phyloP scores from a whole-genome alignment of 2,797 vertebrate species.

The Jordanella pulchra region DNA sequence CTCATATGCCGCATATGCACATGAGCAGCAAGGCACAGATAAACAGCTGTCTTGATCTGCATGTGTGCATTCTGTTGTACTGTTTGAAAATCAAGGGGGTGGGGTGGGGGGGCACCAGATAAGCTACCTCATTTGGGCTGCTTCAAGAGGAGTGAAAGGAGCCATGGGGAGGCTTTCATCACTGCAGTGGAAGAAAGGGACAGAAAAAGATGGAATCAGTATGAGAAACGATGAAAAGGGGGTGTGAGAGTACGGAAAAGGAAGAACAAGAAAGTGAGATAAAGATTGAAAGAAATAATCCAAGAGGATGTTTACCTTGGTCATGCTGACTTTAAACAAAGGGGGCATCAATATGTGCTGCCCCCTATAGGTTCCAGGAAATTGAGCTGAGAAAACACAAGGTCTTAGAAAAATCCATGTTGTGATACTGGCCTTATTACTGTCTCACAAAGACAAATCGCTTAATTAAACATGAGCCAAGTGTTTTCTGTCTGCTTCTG shows the following conservation, averaged over 20 bases:
- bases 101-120: slow-evolving; percentile 65
- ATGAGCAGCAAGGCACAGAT: slow-evolving; percentile 4
- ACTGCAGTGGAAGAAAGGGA: slow-evolving; percentile 64
- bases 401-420: slow-evolving; percentile 54
- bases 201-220: slow-evolving; percentile 70
- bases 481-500: slow-evolving; percentile 53
- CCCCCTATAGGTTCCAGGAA: slow-evolving; percentile 73
- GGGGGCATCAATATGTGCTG: slow-evolving; percentile 61
- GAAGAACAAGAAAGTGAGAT: slow-evolving; percentile 51
- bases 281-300: slow-evolving; percentile 73
- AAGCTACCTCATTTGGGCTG: slow-evolving; percentile 80
- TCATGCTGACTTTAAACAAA: slow-evolving; percentile 72
- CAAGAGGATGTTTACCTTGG: slow-evolving; percentile 77
- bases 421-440: slow-evolving; percentile 23
- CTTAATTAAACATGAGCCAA: slow-evolving; percentile 74
- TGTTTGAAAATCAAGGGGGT: slow-evolving; percentile 39
- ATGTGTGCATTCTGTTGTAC: slow-evolving; percentile 9
- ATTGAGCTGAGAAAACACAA: slow-evolving; percentile 52
- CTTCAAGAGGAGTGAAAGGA: slow-evolving; percentile 80
- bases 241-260: slow-evolving; percentile 47
- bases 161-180: slow-evolving; percentile 83
- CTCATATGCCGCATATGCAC: slow-evolving; percentile 39
- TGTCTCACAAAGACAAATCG: slow-evolving; percentile 58
- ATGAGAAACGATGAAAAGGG: slow-evolving; percentile 68
- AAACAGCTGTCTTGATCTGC: slow-evolving; percentile 23